Conservation (phyloP, 1,140 invertebrate species). For the Drosophila nasuta region DNA sequence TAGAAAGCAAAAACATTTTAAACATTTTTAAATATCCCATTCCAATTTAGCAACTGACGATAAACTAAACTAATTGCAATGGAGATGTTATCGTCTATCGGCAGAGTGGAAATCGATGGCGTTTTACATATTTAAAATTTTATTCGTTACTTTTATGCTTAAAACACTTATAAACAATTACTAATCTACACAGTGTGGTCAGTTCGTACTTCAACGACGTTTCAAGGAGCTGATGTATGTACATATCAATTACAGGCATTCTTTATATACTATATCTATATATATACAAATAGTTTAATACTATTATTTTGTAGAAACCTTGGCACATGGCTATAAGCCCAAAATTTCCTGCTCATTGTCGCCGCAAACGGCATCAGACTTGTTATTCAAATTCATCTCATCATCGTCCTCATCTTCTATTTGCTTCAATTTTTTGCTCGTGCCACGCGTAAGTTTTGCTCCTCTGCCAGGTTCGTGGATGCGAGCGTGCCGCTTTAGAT, state of each 20-base stretch:
- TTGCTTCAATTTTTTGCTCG: constrained; percentile 32
- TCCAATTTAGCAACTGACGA: not conserved
- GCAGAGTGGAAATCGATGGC: not conserved
- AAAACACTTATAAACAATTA: constrained; percentile 14
- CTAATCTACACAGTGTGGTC: constrained; percentile 22
- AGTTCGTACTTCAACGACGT: constrained; percentile 6
- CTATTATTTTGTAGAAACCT: constrained; percentile 54
- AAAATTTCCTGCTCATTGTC: constrained; percentile 65
- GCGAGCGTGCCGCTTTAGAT: constrained; percentile 94
- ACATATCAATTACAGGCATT: constrained; percentile 15
- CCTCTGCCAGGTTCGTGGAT: constrained; percentile 87
- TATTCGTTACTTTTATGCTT: not conserved
- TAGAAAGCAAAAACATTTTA: constrained; percentile 55
- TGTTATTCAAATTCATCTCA: constrained; percentile 44
- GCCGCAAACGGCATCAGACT: constrained; percentile 64
- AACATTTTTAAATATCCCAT: not conserved
- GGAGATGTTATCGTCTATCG: not conserved
- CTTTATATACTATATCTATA: not conserved
- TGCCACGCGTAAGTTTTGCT: not conserved
- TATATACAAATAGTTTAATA: constrained; percentile 11
- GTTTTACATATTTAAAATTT: constrained; percentile 1
- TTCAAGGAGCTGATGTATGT: too few species aligned
- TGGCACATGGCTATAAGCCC: constrained; percentile 67
- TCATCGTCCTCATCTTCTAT: constrained; percentile 43
- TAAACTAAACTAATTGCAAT: too few species aligned